Evolutionary conservation across 2,797 vertebrate species (phyloP).

Genomic region (Phylloscopus collybita): DNA sequence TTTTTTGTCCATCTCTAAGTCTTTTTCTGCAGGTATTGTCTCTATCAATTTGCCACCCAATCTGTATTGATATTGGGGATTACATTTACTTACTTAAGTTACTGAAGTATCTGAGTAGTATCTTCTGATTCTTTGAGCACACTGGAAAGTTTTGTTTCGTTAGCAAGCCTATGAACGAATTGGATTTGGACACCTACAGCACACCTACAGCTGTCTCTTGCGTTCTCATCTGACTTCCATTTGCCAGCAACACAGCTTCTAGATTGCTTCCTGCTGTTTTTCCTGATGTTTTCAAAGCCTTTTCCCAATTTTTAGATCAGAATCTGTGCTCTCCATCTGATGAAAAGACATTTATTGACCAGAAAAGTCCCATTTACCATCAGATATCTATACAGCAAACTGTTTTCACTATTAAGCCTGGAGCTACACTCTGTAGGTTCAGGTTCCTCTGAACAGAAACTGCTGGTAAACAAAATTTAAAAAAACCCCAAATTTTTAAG

Average conservation of each 20-base stretch:
- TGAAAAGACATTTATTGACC: neutral
- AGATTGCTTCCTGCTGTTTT: neutral
- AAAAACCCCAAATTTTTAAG: too few relatives aligned
- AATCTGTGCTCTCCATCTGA: neutral
- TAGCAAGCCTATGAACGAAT: neutral
- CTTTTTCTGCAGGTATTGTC: neutral
- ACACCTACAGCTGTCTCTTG: neutral
- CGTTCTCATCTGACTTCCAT: neutral
- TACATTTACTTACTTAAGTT: neutral
- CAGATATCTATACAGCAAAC: neutral
- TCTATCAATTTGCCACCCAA: neutral
- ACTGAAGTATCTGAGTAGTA: neutral
- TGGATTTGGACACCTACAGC: neutral
- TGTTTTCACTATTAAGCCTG: neutral
- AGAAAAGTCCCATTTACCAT: neutral
- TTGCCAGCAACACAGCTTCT: neutral
- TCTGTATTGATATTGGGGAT: neutral
- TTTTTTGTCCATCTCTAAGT: neutral
- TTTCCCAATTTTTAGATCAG: neutral
- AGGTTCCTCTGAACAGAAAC: neutral
- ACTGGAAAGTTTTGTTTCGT: neutral
- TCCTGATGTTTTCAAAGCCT: neutral
- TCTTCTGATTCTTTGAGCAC: neutral
- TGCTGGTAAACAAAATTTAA: neutral
- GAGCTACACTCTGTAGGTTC: neutral